Conservation (phyloP, 2,888 invertebrate species). For the Euphydryas editha region DNA sequence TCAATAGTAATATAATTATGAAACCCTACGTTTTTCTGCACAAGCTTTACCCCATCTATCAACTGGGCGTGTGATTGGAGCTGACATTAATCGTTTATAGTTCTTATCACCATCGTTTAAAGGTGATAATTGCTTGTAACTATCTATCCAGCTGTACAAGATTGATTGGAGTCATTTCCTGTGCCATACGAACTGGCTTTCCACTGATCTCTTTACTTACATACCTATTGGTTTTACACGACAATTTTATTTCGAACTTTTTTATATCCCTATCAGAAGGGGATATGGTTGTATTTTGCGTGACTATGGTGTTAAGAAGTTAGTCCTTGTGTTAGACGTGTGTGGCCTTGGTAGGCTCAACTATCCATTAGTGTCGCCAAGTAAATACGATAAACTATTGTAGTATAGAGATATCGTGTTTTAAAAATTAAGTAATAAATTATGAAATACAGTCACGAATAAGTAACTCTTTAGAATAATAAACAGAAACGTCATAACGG, state of each 20-base stretch:
- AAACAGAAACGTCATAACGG: neutral
- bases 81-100: conserved; percentile 36
- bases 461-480: neutral
- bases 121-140: conserved; percentile 43
- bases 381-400: conserved; percentile 32
- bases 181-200: conserved; percentile 54
- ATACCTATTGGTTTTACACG: conserved; percentile 47
- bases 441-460: neutral
- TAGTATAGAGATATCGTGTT: conserved; percentile 25
- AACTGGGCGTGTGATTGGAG: conserved; percentile 14
- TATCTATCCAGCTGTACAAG: conserved; percentile 41
- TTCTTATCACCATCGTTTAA: conserved; percentile 40
- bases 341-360: conserved; percentile 40
- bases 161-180: conserved; percentile 58
- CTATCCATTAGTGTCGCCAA: conserved; percentile 27
- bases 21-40: conserved; percentile 41
- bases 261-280: conserved; percentile 23
- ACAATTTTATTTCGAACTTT: conserved; percentile 38
- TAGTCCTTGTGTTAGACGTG: conserved; percentile 25
- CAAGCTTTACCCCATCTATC: conserved; percentile 37
- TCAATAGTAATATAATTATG: conserved; percentile 24
- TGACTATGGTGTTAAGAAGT: neutral
- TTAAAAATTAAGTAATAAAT: conserved; percentile 1
- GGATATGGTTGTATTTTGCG: conserved; percentile 35
- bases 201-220: conserved; percentile 59